Evolutionary conservation across 2,888 invertebrate species (phyloP).

Genomic region (Phasia obesa): DNA sequence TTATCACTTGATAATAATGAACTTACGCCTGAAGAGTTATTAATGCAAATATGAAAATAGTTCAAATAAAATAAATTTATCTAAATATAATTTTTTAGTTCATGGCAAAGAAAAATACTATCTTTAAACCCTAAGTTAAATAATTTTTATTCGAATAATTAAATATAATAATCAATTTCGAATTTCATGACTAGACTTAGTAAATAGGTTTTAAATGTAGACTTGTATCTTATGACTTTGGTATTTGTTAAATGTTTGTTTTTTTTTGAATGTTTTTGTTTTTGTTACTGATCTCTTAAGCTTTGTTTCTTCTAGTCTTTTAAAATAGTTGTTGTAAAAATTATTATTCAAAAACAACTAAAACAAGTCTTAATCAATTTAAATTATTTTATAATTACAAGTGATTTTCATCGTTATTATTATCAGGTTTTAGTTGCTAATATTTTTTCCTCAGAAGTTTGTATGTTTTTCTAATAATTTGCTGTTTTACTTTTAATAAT

Average conservation of each 20-base stretch:
- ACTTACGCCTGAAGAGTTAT: no score
- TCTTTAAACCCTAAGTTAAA: no score
- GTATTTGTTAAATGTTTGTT: slow-evolving; percentile 34
- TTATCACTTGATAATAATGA: no score
- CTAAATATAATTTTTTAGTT: no score
- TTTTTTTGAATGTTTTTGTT: no score
- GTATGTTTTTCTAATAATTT: neutral
- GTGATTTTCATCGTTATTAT: slow-evolving; percentile 51
- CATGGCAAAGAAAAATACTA: no score
- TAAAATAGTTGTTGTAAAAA: no score
- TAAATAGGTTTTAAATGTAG: slow-evolving; percentile 12
- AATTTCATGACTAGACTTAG: neutral
- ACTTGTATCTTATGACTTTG: slow-evolving; percentile 44
- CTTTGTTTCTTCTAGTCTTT: no score
- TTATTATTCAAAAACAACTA: slow-evolving; percentile 28
- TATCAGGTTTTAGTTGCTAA: slow-evolving; percentile 43
- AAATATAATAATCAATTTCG: neutral
- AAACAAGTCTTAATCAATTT: slow-evolving; percentile 56
- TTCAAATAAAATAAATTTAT: no score
- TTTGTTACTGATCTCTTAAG: slow-evolving; percentile 7
- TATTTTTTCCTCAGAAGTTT: neutral
- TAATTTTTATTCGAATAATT: no score
- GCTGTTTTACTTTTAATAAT: slow-evolving; percentile 42
- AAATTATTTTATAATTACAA: slow-evolving; percentile 57
- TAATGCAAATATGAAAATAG: no score